A percentile compares a stretch with the other conserved stretches of the same genome.
Evolutionary conservation across 1,140 invertebrate species (phyloP).

Genomic region (Copidosoma floridanum): DNA sequence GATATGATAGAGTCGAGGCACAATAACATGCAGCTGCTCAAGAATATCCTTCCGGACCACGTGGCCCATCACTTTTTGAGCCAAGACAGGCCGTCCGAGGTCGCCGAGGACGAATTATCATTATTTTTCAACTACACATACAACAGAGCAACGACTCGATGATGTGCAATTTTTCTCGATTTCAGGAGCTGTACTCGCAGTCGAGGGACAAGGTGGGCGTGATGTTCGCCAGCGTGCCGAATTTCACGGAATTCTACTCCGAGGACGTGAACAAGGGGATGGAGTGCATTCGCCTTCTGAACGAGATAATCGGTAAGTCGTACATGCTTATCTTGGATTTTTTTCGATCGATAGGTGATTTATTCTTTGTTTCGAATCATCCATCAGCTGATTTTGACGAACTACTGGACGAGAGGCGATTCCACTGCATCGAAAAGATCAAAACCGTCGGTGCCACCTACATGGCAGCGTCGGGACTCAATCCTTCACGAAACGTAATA

Average conservation of each 20-base stretch:
- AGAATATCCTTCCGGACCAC: conserved; percentile 95
- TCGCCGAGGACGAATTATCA: too few species aligned
- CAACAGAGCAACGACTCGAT: too few species aligned
- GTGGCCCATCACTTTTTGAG: conserved; percentile 91
- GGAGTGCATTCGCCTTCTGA: conserved; percentile 94
- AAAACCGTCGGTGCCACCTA: conserved; percentile 97
- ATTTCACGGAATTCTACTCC: conserved; percentile 98
- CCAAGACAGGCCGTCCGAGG: conserved; percentile 70
- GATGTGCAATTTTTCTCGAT: conserved; percentile 30
- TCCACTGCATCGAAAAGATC: conserved; percentile 94
- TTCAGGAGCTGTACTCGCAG: conserved; percentile 91
- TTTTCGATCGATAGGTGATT: too few species aligned
- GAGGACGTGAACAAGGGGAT: conserved; percentile 96
- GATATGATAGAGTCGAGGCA: conserved; percentile 87
- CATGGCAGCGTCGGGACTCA: conserved; percentile 98
- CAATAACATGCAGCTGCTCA: conserved; percentile 81
- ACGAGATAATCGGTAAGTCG: conserved; percentile 90
- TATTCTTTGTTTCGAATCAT: too few species aligned
- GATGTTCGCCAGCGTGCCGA: conserved; percentile 97
- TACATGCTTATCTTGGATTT: not conserved
- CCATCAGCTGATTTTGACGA: conserved; percentile 86
- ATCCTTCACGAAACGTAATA: conserved; percentile 69
- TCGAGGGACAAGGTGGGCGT: conserved; percentile 91
- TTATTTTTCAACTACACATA: too few species aligned
- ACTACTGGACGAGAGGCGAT: conserved; percentile 83